A percentile compares a stretch with the other conserved stretches of the same genome.
Evolutionary conservation across 2,797 vertebrate genomes (phyloP).

Genomic region (Molossus alvarezi): DNA sequence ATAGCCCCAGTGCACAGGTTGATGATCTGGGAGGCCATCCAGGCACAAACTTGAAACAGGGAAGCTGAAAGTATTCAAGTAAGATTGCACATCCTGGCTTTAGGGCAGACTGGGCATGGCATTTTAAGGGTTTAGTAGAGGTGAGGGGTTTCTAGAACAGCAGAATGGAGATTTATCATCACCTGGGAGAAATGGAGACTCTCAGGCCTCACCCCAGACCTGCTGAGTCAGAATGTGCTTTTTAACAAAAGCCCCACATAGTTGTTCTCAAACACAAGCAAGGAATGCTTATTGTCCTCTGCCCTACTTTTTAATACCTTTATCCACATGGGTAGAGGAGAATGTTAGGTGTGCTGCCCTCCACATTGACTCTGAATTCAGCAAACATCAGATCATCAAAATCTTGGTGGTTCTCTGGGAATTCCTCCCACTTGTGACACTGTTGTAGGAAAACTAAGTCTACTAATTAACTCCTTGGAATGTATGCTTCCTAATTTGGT

Average conservation of each 20-base stretch:
- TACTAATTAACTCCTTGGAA: neutral
- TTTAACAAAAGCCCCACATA: neutral
- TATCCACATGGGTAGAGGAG: neutral
- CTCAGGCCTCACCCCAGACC: neutral
- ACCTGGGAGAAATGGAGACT: neutral
- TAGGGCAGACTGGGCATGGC: neutral
- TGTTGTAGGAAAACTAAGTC: neutral
- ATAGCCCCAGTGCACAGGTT: neutral
- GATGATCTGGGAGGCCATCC: neutral
- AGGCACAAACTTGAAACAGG: rapidly evolving
- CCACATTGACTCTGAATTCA: neutral
- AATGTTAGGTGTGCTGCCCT: neutral
- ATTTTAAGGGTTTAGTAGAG: neutral
- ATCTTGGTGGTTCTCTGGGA: neutral
- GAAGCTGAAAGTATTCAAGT: neutral
- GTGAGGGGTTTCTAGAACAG: neutral
- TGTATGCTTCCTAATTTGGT: neutral
- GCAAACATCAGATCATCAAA: neutral
- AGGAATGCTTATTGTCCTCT: neutral
- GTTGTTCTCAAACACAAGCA: neutral
- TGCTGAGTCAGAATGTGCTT: neutral
- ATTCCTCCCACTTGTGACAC: rapidly evolving
- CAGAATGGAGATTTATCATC: neutral
- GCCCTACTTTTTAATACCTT: neutral
- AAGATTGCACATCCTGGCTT: neutral